Percentiles rank a stretch among this genome's conserved stretches.
Evolutionary conservation across 2,888 invertebrate species (phyloP).

Genomic region (Alloscopus bannaensis): DNA sequence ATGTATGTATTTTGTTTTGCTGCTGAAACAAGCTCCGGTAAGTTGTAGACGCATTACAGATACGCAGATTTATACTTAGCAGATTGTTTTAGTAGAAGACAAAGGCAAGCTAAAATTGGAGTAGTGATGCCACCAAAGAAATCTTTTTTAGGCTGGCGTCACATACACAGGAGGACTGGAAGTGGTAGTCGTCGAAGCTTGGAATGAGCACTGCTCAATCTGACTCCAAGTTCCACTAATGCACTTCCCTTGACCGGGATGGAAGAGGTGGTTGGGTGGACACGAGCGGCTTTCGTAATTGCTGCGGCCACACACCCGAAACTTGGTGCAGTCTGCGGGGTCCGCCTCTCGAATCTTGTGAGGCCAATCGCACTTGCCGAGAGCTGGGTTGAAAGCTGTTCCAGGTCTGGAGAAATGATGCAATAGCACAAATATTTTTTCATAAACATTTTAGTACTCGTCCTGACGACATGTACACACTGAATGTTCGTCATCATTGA

Average conservation of each 20-base stretch:
- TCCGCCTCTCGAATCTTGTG: slow-evolving; percentile 58
- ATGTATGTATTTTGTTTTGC: too few species aligned
- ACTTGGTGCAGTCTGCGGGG: slow-evolving; percentile 56
- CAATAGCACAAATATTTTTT: background rate
- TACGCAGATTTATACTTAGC: too few species aligned
- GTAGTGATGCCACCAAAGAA: too few species aligned
- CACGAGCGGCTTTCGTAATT: slow-evolving; percentile 51
- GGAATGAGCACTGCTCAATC: slow-evolving; percentile 28
- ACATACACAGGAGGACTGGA: too few species aligned
- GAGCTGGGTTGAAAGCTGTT: slow-evolving; percentile 65
- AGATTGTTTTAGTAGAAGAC: too few species aligned
- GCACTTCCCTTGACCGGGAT: slow-evolving; percentile 42
- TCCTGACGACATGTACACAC: background rate
- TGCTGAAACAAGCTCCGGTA: too few species aligned
- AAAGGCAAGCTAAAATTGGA: too few species aligned
- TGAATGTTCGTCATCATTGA: background rate
- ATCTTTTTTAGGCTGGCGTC: too few species aligned
- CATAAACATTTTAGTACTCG: too few species aligned
- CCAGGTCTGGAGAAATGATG: slow-evolving; percentile 62
- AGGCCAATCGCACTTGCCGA: slow-evolving; percentile 71
- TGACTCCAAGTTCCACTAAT: slow-evolving; percentile 17
- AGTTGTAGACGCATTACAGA: too few species aligned
- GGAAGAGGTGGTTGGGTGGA: slow-evolving; percentile 41
- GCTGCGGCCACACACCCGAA: slow-evolving; percentile 52
- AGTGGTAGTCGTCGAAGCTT: too few species aligned